These are phyloP conservation scores for Dendroctonus valens DNA, from an alignment of 1,140 invertebrate genomes.

Conservation along the genomic window DNA sequence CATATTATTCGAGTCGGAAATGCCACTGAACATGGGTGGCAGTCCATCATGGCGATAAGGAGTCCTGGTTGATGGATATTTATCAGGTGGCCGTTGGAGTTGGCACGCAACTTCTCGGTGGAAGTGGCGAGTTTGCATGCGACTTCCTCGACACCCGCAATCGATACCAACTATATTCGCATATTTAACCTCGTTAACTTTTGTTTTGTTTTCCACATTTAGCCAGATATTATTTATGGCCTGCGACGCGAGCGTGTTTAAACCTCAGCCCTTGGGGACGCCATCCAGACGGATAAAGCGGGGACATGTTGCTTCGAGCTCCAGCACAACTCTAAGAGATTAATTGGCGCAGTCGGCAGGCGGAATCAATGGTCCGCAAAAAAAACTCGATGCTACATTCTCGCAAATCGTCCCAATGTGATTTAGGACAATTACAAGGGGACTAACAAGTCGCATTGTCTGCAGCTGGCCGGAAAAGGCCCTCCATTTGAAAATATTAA, in stretches of 20 bases:
- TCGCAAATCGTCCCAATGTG: too few relatives aligned
- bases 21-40: slow-evolving; percentile 20
- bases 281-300: too few relatives aligned
- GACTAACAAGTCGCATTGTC: slow-evolving; percentile 27
- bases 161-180: slow-evolving; percentile 19
- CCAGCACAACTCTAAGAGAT: too few relatives aligned
- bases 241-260: too few relatives aligned
- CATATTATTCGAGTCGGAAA: slow-evolving; percentile 21
- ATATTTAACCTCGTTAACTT: slow-evolving; percentile 12
- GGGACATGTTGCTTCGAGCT: too few relatives aligned
- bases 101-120: slow-evolving; percentile 17
- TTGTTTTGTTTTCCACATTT: slow-evolving; percentile 6
- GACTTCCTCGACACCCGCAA: slow-evolving; percentile 15
- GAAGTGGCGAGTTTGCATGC: slow-evolving; percentile 27
- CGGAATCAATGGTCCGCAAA: too few relatives aligned
- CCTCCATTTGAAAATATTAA: slow-evolving; percentile 26
- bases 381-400: too few relatives aligned
- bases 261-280: too few relatives aligned
- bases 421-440: too few relatives aligned
- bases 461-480: slow-evolving; percentile 14
- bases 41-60: slow-evolving; percentile 20
- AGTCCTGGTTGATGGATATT: slow-evolving; percentile 20
- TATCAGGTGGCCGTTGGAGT: slow-evolving; percentile 14
- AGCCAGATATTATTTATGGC: too few relatives aligned
- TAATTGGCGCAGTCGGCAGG: too few relatives aligned